These are phyloP conservation scores for Caenorhabditis uteleia DNA, from an alignment of 2,888 invertebrate species.

Conservation along the genomic window DNA sequence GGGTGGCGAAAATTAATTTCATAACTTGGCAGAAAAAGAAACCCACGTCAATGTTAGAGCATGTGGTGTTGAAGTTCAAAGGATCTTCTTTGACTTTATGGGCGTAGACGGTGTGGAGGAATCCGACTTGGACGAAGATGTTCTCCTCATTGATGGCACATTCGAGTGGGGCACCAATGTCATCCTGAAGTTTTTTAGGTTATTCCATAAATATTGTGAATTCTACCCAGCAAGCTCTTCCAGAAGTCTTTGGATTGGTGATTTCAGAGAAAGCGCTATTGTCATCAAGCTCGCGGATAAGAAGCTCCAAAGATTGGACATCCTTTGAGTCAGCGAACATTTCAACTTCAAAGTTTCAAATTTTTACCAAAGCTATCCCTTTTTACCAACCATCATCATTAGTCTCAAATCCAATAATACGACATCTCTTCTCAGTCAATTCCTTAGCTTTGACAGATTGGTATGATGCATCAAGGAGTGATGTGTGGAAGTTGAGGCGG, in stretches of 20 bases:
- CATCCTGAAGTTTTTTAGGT: slow-evolving; percentile 13
- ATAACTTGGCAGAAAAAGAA: no score
- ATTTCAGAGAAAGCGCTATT: slow-evolving; percentile 25
- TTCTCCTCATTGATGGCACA: slow-evolving; percentile 20
- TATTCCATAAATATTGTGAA: neutral
- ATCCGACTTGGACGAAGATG: slow-evolving; percentile 31
- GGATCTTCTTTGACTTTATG: slow-evolving; percentile 17
- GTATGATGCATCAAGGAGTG: slow-evolving; percentile 16
- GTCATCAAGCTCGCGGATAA: slow-evolving; percentile 5
- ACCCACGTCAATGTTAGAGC: slow-evolving; percentile 27
- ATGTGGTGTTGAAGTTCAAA: slow-evolving; percentile 4
- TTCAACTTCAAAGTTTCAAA: slow-evolving; percentile 16
- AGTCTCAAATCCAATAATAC: slow-evolving; percentile 32
- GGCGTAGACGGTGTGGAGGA: slow-evolving; percentile 17
- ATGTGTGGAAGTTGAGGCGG: slow-evolving; percentile 30
- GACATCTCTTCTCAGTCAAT: slow-evolving; percentile 12
- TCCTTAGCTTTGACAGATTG: slow-evolving; percentile 11
- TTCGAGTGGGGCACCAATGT: slow-evolving; percentile 38
- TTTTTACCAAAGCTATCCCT: neutral
- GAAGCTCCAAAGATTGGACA: slow-evolving; percentile 18
- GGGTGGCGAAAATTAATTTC: no score
- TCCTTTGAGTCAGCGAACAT: slow-evolving; percentile 6
- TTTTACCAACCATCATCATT: slow-evolving; percentile 19
- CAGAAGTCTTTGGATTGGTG: slow-evolving; percentile 16
- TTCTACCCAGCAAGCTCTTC: slow-evolving; percentile 31